Base-by-base conservation (phyloP, 2,888 invertebrate genomes). In the Philonicus albiceps region DNA sequence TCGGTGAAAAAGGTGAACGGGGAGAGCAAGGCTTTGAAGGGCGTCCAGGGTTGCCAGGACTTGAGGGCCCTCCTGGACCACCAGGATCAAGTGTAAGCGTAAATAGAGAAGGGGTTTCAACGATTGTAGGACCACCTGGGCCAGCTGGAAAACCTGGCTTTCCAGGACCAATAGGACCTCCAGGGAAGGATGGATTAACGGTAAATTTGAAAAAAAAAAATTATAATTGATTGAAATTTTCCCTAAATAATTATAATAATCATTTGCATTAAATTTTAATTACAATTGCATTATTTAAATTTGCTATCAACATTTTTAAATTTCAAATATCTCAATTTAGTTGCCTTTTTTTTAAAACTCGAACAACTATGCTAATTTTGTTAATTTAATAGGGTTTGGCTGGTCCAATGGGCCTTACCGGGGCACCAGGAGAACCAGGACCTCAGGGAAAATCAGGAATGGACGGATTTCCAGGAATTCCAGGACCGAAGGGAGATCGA, bases 381-480 rank as follows among this genome's bases (percentile, higher is more conserved):
- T 31, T 30, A 78, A 16, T 31, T 27, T 80, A 0, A n/a, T 43
- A 80, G 80, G 80, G 80, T 13, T n/a, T 30, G n/a, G 37, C 49
- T 95, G 96, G 96, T 73, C 95, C 95, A 90, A 93, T 94, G 37
- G 96, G 96, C 4, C 93, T 94, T 31, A 92, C 93, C 13, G 96
- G 96, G 6, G 92, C 93, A 80, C 94, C 94, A 89, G 95, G 83
- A 11, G n/a, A 30, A 27, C 49, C 53, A 31, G 95, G 96, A 0
- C 95, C 95, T 85, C 94, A 94, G 89, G 94, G 95, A 22, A 91
- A 92, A 34, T 90, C 92, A 19, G 95, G 95, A 27, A 95, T 95
- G 90, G 92, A 93, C 37, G 95, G 95, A 0, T 94, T 94, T 89
- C 95, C 95, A 89, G 95, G 95, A n/a, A 89, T 89, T 11, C 89